These are phyloP conservation scores for Acropternis orthonyx DNA, from an alignment of 2,797 vertebrate species.

Conservation along the genomic window DNA sequence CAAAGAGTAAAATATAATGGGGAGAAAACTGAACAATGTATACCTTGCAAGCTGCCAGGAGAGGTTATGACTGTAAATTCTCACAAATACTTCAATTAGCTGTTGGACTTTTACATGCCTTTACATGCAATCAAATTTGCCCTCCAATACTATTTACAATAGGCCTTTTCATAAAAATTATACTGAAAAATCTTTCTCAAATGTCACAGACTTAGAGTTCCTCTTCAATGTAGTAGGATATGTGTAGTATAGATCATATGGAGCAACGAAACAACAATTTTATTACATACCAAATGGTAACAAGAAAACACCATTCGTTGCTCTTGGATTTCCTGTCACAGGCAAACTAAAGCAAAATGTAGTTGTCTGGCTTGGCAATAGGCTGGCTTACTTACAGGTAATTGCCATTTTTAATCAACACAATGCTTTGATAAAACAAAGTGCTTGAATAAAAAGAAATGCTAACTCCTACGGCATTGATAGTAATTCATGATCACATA, in stretches of 20 bases:
- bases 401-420: neutral
- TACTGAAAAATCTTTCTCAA: neutral
- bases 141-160: neutral
- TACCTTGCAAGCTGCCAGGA: neutral
- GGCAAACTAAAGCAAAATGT: neutral
- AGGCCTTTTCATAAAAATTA: neutral
- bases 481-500: neutral
- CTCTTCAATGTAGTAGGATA: neutral
- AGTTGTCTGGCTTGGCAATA: neutral
- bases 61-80: neutral
- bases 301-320: neutral
- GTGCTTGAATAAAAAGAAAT: neutral
- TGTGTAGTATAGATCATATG: fast-evolving
- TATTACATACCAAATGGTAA: neutral
- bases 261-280: neutral
- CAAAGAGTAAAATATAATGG: neutral
- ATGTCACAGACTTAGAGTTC: neutral
- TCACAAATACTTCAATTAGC: neutral
- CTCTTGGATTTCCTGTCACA: neutral
- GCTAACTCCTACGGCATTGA: neutral
- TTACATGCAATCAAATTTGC: neutral
- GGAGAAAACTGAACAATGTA: neutral
- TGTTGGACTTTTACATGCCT: neutral
- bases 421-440: neutral
- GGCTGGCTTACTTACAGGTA: neutral